Evolutionary conservation across 2,888 invertebrate species (phyloP), one percentile per base, ranked within the genome.

Genomic region (Trimorus sp.): DNA sequence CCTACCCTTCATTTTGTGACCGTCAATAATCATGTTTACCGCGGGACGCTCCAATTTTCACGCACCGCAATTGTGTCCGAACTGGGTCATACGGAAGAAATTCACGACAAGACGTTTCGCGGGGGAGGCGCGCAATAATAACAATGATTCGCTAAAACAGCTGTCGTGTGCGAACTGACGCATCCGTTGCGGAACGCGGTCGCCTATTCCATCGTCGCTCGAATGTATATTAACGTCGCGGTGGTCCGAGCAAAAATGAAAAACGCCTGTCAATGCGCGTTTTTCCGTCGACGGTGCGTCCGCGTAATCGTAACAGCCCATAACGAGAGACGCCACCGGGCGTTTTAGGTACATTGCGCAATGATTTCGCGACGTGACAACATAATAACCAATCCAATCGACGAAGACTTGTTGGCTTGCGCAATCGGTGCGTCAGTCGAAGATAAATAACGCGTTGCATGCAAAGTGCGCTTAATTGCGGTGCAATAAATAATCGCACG

Each of bases 381-480:
- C 62, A 45, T 71, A 71, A 71, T 71, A 62, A 71, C 26, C 26
- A 26, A 26, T 62, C 54, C n/a, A 60, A 60, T 49, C 71, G 40
- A n/a, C 14, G 42, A 71, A 36, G 54, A 53, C 53, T 26, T 7
- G 40, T 26, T 26, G 53, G 5, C 16, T 71, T 71, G 49, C 53
- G 53, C 36, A 71, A 71, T 54, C 54, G 15, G 54, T 26, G n/a
- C 42, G 71, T 53, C 69, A 58, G 58, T 40, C 26, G 40, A 71
- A 71, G 71, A 71, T 71, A 60, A 71, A 71, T 71, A 60, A 71
- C 71, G 59, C 45, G 60, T 71, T 62, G 62, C 71, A 71, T 42
- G 71, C 71, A 62, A 71, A 71, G 54, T 54, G 62, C 51, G 53
- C 71, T 71, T 71, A 71, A 62, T 71, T 71, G 60, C 49, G 51